Evolutionary conservation across 2,888 invertebrate genomes (phyloP).

Genomic region (Melangyna quadrimaculata): DNA sequence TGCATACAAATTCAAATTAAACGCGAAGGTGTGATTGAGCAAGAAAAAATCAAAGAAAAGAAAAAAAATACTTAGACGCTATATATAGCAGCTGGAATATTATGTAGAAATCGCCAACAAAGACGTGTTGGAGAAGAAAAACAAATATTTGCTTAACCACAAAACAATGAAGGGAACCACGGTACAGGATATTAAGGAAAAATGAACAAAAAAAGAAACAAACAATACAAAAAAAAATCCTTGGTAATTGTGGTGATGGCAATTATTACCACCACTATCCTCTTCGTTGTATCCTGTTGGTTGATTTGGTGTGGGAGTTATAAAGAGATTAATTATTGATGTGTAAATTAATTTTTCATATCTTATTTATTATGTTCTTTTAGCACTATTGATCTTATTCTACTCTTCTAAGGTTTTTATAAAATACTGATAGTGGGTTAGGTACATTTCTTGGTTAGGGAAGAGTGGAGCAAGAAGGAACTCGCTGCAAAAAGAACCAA

Average conservation of each 20-base stretch:
- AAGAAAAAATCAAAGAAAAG: conserved; percentile 11
- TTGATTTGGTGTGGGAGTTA: neutral
- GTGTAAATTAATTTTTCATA: conserved; percentile 37
- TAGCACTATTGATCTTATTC: neutral
- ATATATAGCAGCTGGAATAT: no score
- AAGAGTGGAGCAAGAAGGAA: no score
- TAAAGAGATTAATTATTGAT: conserved; percentile 39
- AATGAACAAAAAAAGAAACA: conserved; percentile 21
- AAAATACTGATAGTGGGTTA: no score
- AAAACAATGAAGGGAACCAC: neutral
- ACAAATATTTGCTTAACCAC: conserved; percentile 15
- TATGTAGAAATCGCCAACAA: conserved; percentile 32
- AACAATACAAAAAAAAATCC: neutral
- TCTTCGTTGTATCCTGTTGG: neutral
- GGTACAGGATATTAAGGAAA: conserved; percentile 19
- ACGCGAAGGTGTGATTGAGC: conserved; percentile 51
- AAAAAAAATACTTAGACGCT: neutral
- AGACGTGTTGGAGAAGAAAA: conserved; percentile 39
- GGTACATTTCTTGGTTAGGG: no score
- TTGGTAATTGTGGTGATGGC: neutral
- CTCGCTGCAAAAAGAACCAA: no score
- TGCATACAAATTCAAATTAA: conserved; percentile 68
- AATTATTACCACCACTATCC: neutral
- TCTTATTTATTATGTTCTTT: neutral
- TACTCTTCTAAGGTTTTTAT: no score